These are phyloP conservation scores for Liodrosophila aerea DNA, from an alignment of 2,888 invertebrate genomes.

Conservation along the genomic window DNA sequence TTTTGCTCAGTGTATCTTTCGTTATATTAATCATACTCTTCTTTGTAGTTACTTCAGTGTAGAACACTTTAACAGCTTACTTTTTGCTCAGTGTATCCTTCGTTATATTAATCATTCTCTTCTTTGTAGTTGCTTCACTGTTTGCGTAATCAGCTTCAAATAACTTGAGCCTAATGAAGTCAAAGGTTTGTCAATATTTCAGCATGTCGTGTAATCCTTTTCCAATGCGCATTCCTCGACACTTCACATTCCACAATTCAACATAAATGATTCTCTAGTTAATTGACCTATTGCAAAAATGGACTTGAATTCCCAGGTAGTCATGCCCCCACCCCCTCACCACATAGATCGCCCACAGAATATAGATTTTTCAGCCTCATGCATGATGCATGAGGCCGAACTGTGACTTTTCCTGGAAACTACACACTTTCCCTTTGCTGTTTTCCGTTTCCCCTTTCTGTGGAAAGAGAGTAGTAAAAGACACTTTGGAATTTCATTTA, in stretches of 20 bases:
- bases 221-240: not conserved
- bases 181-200: no score
- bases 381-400: not conserved
- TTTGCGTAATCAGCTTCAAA: no score
- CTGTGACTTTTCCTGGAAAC: not conserved
- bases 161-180: no score
- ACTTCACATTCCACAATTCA: not conserved
- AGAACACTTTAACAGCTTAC: no score
- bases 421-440: not conserved
- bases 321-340: no score
- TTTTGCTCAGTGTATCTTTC: no score
- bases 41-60: no score
- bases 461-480: no score
- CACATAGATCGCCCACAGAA: not conserved
- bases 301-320: not conserved
- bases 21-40: no score
- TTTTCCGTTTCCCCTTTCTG: not conserved
- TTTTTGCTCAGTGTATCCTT: no score
- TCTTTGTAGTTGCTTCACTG: no score
- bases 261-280: not conserved
- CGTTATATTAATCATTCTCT: no score
- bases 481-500: slow-evolving; percentile 44
- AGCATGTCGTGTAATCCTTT: not conserved
- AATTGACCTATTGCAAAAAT: not conserved
- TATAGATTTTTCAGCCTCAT: not conserved